These are phyloP conservation scores for Drosophila ambigua DNA, from an alignment of 1,140 invertebrate genomes.

Conservation along the genomic window DNA sequence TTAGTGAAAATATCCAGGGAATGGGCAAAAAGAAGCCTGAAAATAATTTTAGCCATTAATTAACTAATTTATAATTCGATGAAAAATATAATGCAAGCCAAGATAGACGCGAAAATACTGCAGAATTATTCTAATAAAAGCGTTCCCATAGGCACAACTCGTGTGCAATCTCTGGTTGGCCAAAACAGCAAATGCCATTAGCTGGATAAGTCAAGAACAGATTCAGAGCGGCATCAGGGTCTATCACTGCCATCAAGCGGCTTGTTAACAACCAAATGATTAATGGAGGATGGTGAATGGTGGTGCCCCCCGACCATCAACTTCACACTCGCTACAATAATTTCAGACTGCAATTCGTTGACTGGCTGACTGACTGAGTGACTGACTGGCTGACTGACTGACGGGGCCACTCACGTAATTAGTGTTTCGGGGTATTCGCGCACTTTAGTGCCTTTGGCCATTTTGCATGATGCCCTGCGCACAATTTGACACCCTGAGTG, in stretches of 20 bases:
- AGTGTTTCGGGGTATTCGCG: constrained; percentile 46
- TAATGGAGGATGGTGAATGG: constrained; percentile 54
- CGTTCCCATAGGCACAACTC: too few relatives aligned
- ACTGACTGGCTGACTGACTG: constrained; percentile 22
- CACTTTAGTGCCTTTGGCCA: constrained; percentile 67
- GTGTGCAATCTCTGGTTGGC: background rate
- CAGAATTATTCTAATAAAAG: too few relatives aligned
- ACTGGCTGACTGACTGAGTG: constrained; percentile 60
- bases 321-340: constrained; percentile 79
- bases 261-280: constrained; percentile 77
- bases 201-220: constrained; percentile 38
- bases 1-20: too few relatives aligned
- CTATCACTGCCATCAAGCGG: constrained; percentile 71
- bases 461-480: constrained; percentile 75
- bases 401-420: constrained; percentile 54
- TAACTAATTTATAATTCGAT: too few relatives aligned
- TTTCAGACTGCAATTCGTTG: constrained; percentile 69
- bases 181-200: constrained; percentile 37
- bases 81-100: too few relatives aligned
- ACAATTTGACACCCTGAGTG: constrained; percentile 75
- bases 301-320: constrained; percentile 57
- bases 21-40: too few relatives aligned
- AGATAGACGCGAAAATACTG: too few relatives aligned
- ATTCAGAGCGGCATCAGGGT: constrained; percentile 34
- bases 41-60: too few relatives aligned